phyloP scores from a whole-genome alignment of 1,140 invertebrate genomes.

The Listronotus bonariensis region DNA sequence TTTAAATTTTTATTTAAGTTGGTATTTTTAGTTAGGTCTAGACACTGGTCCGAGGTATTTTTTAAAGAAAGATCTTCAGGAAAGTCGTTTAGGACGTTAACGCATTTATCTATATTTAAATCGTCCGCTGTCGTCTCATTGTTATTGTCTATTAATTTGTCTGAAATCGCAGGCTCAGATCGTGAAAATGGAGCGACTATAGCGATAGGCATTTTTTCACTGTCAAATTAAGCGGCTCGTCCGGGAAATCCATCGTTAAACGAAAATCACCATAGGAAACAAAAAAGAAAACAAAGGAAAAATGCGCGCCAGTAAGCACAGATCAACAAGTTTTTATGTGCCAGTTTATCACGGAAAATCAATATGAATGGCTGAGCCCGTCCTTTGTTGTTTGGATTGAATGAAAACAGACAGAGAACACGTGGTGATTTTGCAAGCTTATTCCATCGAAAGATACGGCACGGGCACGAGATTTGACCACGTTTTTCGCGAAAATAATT shows the following conservation, averaged over 20 bases:
- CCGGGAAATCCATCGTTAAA: constrained; percentile 44
- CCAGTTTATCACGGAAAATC: constrained; percentile 57
- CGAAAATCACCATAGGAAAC: neutral
- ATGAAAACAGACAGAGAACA: constrained; percentile 52
- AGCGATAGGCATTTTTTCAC: constrained; percentile 58
- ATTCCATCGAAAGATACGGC: constrained; percentile 17
- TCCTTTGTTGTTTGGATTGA: constrained; percentile 54
- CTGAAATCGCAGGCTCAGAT: constrained; percentile 21
- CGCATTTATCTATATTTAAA: constrained; percentile 29
- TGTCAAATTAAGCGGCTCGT: constrained; percentile 57
- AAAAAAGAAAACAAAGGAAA: constrained; percentile 16
- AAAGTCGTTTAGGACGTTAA: constrained; percentile 21
- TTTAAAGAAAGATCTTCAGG: constrained; percentile 51
- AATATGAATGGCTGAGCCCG: constrained; percentile 56
- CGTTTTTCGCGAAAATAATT: constrained; percentile 12
- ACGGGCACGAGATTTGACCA: constrained; percentile 2
- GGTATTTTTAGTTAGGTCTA: constrained; percentile 44
- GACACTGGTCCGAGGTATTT: constrained; percentile 27
- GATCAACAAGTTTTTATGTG: constrained; percentile 59
- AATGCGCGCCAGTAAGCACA: constrained; percentile 36
- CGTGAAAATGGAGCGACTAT: constrained; percentile 48
- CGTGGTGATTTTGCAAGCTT: constrained; percentile 38
- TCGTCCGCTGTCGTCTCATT: constrained; percentile 36
- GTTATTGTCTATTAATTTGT: constrained; percentile 32
- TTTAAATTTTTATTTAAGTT: constrained; percentile 33